A percentile compares a stretch with the other conserved stretches of the same genome.
phyloP scores from a whole-genome alignment of 2,888 invertebrate species.

The Eulithis prunata region DNA sequence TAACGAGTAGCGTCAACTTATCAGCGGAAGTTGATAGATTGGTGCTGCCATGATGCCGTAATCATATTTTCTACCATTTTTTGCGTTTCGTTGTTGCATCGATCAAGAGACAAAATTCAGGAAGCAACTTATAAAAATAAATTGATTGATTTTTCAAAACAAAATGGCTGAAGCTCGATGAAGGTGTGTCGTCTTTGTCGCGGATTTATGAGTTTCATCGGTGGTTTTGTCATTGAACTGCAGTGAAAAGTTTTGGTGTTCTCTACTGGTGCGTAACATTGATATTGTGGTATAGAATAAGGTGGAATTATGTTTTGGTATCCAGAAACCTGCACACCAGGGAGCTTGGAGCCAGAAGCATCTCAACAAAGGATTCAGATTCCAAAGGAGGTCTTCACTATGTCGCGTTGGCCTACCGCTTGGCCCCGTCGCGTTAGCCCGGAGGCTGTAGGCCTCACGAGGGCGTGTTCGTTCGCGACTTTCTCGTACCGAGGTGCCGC shows the following conservation, averaged over 20 bases:
- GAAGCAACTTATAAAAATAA: background rate
- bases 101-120: background rate
- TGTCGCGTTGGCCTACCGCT: conserved; percentile 73
- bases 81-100: background rate
- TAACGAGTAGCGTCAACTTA: background rate
- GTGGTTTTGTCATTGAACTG: conserved; percentile 70
- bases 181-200: conserved; percentile 79
- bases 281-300: conserved; percentile 79
- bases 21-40: background rate
- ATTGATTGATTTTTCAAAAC: too few species aligned
- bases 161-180: conserved; percentile 80
- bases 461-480: conserved; percentile 70
- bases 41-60: background rate
- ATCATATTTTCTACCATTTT: background rate
- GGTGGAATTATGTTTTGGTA: conserved; percentile 78
- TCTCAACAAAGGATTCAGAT: conserved; percentile 43
- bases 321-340: conserved; percentile 58
- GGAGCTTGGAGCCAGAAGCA: conserved; percentile 45
- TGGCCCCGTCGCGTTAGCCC: conserved; percentile 76
- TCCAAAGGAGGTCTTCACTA: conserved; percentile 43
- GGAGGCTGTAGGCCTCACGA: conserved; percentile 78
- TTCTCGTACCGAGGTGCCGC: conserved; percentile 59
- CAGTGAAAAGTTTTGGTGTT: conserved; percentile 82
- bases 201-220: conserved; percentile 68
- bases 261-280: conserved; percentile 82